A percentile compares a stretch with the other conserved stretches of the same genome.
phyloP scores from a whole-genome alignment of 1,140 invertebrate species.

The Chelonus insularis region DNA sequence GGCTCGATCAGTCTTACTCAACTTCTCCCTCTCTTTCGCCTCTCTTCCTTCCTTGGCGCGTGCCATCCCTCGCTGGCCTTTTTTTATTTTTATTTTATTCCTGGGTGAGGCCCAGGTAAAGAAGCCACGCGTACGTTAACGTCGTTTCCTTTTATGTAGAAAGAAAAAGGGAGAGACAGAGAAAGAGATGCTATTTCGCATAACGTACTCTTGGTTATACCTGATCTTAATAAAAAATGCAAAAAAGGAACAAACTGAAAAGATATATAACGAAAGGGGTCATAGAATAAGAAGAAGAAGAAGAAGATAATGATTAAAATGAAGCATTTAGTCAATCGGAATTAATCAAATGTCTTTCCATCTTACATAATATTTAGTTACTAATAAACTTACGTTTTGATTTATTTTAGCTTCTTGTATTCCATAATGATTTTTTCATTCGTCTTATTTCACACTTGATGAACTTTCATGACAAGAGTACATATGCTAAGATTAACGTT shows the following conservation, averaged over 20 bases:
- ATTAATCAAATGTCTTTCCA: not conserved
- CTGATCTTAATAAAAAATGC: not conserved
- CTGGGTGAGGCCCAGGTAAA: slow-evolving; percentile 23
- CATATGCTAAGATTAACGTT: not conserved
- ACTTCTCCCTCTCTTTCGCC: slow-evolving; percentile 24
- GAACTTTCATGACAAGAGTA: too few relatives aligned
- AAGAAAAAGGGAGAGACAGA: not conserved
- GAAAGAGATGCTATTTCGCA: not conserved
- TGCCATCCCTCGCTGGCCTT: slow-evolving; percentile 33
- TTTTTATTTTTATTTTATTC: slow-evolving; percentile 27
- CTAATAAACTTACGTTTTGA: too few relatives aligned
- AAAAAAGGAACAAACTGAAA: too few relatives aligned
- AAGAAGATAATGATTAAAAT: not conserved
- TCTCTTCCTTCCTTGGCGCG: slow-evolving; percentile 31
- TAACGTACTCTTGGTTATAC: slow-evolving; percentile 19
- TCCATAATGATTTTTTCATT: too few relatives aligned
- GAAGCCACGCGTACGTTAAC: slow-evolving; percentile 22
- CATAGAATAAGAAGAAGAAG: not conserved
- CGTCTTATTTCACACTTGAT: too few relatives aligned
- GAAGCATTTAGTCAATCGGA: slow-evolving; percentile 26
- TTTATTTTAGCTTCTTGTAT: too few relatives aligned
- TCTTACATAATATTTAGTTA: too few relatives aligned
- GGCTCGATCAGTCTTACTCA: slow-evolving; percentile 30
- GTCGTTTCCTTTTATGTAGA: not conserved
- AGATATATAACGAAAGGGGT: not conserved